Evolutionary conservation across 2,888 invertebrate species (phyloP).

Genomic region (Agriopis leucophaearia): DNA sequence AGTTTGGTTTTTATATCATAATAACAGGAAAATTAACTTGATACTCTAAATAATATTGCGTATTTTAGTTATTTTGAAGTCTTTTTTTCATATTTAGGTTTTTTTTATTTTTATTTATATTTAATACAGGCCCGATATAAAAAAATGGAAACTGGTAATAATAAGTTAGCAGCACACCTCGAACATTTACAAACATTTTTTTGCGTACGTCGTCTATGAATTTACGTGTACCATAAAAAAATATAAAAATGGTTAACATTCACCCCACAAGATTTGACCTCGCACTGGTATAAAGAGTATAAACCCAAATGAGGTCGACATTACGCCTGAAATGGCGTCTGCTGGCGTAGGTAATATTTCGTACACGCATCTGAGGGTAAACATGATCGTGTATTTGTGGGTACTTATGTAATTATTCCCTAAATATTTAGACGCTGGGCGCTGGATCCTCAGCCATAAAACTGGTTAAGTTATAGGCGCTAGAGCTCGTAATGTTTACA

Average conservation of each 20-base stretch:
- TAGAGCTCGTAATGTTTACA: conserved; percentile 56
- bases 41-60: too few relatives aligned
- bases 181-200: conserved; percentile 7
- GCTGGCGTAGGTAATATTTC: conserved; percentile 21
- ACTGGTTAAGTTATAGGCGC: conserved; percentile 65
- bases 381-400: conserved; percentile 37
- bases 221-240: conserved; percentile 21
- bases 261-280: conserved; percentile 33
- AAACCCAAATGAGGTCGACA: conserved; percentile 35
- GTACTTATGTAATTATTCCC: conserved; percentile 70
- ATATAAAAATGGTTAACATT: conserved; percentile 18
- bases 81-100: too few relatives aligned
- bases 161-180: neutral
- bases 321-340: conserved; percentile 39
- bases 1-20: too few relatives aligned
- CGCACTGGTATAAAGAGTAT: conserved; percentile 33
- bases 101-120: too few relatives aligned
- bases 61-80: too few relatives aligned
- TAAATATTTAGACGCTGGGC: conserved; percentile 71
- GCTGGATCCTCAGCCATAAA: conserved; percentile 64
- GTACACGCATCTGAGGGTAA: conserved; percentile 8
- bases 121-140: too few relatives aligned
- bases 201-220: conserved; percentile 12
- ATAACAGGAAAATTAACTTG: too few relatives aligned
- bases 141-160: too few relatives aligned